Evolutionary conservation across 2,113 vertebrate species (phyloP).

Genomic region (Halcyon malimbica): DNA sequence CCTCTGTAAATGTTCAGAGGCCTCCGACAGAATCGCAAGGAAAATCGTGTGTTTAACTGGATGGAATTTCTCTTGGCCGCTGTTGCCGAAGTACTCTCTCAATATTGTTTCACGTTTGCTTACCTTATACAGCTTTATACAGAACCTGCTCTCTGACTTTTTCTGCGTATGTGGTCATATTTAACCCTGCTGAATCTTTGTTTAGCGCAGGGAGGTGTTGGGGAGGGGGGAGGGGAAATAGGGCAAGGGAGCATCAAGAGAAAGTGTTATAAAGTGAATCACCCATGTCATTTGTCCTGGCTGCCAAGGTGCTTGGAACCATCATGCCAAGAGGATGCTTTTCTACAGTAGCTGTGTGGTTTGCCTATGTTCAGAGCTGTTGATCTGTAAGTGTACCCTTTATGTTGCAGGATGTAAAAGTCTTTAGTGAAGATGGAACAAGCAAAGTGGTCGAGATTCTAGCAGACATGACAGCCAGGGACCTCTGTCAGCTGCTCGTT

Average conservation of each 20-base stretch:
- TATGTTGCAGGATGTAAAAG: slow-evolving; percentile 91
- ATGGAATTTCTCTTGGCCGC: not conserved
- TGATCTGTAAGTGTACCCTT: slow-evolving; percentile 60
- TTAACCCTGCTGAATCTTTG: slow-evolving; percentile 4
- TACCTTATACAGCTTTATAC: not conserved
- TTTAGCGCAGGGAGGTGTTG: not conserved
- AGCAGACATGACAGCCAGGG: slow-evolving; percentile 93
- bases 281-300: slow-evolving; percentile 31
- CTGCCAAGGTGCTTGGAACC: slow-evolving; percentile 26
- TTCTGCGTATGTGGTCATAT: not conserved
- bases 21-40: not conserved
- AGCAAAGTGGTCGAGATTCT: slow-evolving; percentile 96
- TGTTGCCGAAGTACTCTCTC: not conserved
- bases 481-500: slow-evolving; percentile 96
- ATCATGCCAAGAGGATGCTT: not conserved
- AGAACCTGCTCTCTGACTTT: not conserved
- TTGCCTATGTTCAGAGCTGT: not conserved
- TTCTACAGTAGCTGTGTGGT: not conserved
- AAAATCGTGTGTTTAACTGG: not conserved
- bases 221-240: slow-evolving; percentile 26
- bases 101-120: not conserved
- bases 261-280: slow-evolving; percentile 31
- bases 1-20: not conserved
- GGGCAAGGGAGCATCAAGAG: not conserved
- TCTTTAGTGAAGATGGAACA: slow-evolving; percentile 96